phyloP scores from a whole-genome alignment of 2,113 vertebrate genomes.

The Nyctereutes procyonoides region DNA sequence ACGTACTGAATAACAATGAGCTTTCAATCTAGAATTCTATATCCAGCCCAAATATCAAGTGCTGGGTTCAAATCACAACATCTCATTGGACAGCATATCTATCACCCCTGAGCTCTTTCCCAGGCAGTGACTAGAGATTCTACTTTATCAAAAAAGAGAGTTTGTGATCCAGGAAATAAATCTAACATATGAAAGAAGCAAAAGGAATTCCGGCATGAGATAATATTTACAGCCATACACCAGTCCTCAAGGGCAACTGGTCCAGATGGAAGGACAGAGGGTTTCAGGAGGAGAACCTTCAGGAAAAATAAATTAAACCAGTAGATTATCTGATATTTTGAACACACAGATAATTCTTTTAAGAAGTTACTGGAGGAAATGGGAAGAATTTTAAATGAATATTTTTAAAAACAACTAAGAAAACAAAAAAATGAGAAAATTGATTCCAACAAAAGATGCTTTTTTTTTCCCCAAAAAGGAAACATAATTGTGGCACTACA shows the following conservation, averaged over 20 bases:
- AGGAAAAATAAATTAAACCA: background rate
- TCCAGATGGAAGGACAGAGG: background rate
- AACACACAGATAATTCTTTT: background rate
- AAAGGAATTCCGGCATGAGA: background rate
- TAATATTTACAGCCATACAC: background rate
- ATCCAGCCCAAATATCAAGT: background rate
- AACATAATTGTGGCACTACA: background rate
- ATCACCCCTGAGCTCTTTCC: background rate
- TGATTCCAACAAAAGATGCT: background rate
- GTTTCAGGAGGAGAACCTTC: background rate
- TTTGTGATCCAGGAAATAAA: background rate
- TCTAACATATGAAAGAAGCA: background rate
- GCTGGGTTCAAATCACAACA: background rate
- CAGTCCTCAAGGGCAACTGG: background rate
- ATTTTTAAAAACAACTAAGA: background rate
- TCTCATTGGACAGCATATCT: background rate
- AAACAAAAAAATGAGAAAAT: background rate
- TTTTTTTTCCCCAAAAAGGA: constrained; percentile 19
- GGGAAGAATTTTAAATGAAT: background rate
- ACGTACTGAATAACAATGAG: background rate
- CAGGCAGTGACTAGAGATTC: background rate
- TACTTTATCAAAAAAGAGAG: background rate
- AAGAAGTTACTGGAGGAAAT: background rate
- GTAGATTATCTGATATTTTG: background rate
- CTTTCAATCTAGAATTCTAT: constrained; percentile 47